These are phyloP conservation scores for Sebastes hubbsi DNA, from an alignment of 2,797 vertebrate species.

Conservation along the genomic window DNA sequence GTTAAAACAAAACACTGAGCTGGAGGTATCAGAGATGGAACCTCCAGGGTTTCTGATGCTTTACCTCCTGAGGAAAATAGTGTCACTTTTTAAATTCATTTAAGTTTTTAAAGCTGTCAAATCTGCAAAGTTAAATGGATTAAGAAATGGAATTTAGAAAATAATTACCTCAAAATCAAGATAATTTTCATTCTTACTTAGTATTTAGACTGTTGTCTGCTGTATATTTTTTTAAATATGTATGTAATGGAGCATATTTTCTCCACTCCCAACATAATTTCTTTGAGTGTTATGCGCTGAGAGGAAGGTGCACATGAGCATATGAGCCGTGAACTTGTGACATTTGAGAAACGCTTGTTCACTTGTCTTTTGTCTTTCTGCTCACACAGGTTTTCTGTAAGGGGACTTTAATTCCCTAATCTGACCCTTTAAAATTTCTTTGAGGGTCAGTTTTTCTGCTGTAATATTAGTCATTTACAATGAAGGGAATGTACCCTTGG, in stretches of 20 bases:
- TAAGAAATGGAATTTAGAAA: neutral
- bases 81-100: neutral
- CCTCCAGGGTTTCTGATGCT: neutral
- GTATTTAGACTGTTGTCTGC: neutral
- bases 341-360: neutral
- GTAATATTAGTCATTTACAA: neutral
- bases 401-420: neutral
- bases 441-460: neutral
- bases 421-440: too few species aligned
- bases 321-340: neutral
- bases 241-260: neutral
- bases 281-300: too few species aligned
- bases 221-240: too few species aligned
- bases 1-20: rapidly evolving
- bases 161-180: neutral
- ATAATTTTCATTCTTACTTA: neutral
- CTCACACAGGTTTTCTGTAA: neutral
- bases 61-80: neutral
- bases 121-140: neutral
- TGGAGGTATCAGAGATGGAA: neutral
- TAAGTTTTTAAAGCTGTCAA: neutral
- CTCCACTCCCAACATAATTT: neutral
- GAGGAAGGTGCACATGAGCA: neutral
- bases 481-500: too few species aligned
- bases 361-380: neutral